These are phyloP conservation scores for Brachypteracias leptosomus DNA, from an alignment of 2,113 vertebrate genomes.

Conservation along the genomic window DNA sequence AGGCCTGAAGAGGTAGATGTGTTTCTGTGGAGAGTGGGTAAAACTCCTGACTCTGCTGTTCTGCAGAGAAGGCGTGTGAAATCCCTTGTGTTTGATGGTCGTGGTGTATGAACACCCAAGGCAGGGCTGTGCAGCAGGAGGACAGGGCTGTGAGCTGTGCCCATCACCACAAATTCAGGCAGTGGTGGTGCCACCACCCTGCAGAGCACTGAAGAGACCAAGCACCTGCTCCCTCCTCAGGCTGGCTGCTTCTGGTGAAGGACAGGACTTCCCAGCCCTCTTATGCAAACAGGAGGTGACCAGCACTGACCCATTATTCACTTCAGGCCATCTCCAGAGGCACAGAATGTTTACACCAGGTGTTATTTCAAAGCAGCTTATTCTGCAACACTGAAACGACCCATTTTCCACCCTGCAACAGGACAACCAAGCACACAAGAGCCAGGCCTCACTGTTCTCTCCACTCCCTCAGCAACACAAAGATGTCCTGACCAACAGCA, in stretches of 20 bases:
- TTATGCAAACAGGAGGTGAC: no score
- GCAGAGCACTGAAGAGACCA: fast-evolving
- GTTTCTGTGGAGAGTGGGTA: background rate
- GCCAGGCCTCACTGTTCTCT: background rate
- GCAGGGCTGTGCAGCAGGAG: background rate
- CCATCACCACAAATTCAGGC: fast-evolving
- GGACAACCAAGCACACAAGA: background rate
- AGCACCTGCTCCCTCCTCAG: background rate
- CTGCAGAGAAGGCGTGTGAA: background rate
- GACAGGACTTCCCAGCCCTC: no score
- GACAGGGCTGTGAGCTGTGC: background rate
- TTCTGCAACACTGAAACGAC: background rate
- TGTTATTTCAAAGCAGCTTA: background rate
- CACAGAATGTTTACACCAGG: background rate
- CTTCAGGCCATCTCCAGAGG: background rate
- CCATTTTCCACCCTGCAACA: background rate
- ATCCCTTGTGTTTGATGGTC: background rate
- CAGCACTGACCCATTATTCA: fast-evolving
- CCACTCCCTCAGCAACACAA: background rate
- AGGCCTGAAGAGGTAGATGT: background rate
- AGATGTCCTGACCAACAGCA: background rate
- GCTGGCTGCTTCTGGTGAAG: background rate
- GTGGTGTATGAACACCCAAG: fast-evolving
- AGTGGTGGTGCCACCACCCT: background rate
- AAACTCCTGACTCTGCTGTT: background rate